These are phyloP conservation scores for Lasiurus cinereus DNA, from an alignment of 2,113 vertebrate species.

Conservation along the genomic window DNA sequence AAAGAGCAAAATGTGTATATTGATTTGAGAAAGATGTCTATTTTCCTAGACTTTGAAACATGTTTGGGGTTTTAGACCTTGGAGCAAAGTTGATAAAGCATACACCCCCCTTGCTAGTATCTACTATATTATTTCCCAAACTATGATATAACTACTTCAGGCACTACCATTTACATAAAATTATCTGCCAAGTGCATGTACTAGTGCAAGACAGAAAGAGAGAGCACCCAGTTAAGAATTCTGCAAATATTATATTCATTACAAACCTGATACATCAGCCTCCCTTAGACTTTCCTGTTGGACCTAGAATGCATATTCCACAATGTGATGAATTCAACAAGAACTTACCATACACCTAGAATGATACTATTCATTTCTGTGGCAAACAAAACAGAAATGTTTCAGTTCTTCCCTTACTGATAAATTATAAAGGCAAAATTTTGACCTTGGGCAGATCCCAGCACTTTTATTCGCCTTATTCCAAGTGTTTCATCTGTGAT, in stretches of 20 bases:
- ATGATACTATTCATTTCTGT: background rate
- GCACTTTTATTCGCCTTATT: background rate
- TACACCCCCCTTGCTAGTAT: background rate
- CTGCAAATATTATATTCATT: background rate
- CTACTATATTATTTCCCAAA: background rate
- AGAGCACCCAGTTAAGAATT: background rate
- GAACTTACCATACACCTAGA: background rate
- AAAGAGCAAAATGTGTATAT: background rate
- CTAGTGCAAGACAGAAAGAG: background rate
- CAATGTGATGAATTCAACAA: background rate
- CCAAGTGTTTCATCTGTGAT: background rate
- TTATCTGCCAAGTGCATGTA: background rate
- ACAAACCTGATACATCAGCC: background rate
- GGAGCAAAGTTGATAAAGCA: background rate
- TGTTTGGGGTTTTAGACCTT: background rate
- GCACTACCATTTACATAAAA: background rate
- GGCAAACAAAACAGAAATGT: background rate
- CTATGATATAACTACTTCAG: background rate
- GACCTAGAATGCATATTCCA: background rate
- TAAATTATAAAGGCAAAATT: background rate
- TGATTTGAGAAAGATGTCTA: background rate
- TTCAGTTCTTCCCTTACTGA: background rate
- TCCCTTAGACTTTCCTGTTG: background rate
- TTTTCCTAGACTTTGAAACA: background rate
- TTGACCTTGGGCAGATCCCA: background rate